These are phyloP conservation scores for Rhyzopertha dominica DNA, from an alignment of 1,140 invertebrate species.

Conservation along the genomic window DNA sequence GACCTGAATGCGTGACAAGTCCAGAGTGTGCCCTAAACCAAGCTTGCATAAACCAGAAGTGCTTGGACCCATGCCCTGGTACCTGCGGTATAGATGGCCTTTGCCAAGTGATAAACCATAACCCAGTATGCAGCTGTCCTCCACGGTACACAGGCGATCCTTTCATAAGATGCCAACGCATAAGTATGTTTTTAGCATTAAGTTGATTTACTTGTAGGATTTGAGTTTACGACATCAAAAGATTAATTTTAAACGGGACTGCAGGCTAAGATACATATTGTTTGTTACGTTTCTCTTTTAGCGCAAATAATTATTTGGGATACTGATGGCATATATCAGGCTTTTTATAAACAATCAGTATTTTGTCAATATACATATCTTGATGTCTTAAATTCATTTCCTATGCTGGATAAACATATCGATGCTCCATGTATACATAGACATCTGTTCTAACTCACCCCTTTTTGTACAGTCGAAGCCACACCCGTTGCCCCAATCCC, in stretches of 20 bases:
- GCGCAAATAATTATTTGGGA: too few relatives aligned
- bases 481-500: slow-evolving; percentile 24
- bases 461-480: slow-evolving; percentile 53
- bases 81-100: slow-evolving; percentile 61
- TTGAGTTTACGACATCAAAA: too few relatives aligned
- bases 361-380: too few relatives aligned
- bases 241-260: too few relatives aligned
- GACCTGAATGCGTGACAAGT: slow-evolving; percentile 64
- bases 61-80: slow-evolving; percentile 63
- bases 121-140: slow-evolving; percentile 63
- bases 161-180: slow-evolving; percentile 52
- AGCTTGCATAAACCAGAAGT: slow-evolving; percentile 62
- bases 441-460: slow-evolving; percentile 73
- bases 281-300: too few relatives aligned
- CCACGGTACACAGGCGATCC: slow-evolving; percentile 62
- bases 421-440: too few relatives aligned
- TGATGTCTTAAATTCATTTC: too few relatives aligned
- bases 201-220: too few relatives aligned
- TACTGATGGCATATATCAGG: too few relatives aligned
- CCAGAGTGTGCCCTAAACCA: slow-evolving; percentile 58
- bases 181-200: slow-evolving; percentile 31
- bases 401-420: too few relatives aligned
- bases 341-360: too few relatives aligned
- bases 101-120: slow-evolving; percentile 65
- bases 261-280: too few relatives aligned